These are phyloP conservation scores for Papilio demoleus DNA, from an alignment of 2,888 invertebrate genomes.

Conservation along the genomic window DNA sequence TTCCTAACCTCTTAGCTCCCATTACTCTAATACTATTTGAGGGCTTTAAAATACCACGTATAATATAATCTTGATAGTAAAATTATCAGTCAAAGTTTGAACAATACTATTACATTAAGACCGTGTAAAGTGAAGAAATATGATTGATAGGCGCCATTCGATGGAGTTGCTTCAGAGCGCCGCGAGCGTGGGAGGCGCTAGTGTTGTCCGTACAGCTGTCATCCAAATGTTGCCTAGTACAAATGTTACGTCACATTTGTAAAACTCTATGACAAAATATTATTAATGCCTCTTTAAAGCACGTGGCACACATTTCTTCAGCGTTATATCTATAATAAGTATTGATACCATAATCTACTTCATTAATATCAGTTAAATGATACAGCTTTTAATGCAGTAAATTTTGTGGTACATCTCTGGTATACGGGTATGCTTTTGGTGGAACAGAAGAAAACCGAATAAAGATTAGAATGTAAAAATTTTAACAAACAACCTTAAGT, in stretches of 20 bases:
- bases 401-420: too few species aligned
- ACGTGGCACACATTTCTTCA: too few species aligned
- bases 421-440: too few species aligned
- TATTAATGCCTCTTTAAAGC: neutral
- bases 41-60: neutral
- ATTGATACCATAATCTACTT: too few species aligned
- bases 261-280: conserved; percentile 8
- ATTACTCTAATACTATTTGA: too few species aligned
- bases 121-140: neutral
- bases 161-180: conserved; percentile 11
- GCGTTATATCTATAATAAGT: neutral
- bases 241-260: conserved; percentile 14
- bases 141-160: conserved; percentile 10
- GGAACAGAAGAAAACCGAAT: too few species aligned
- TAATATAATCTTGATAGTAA: neutral
- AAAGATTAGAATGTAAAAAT: too few species aligned
- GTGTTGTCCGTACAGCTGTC: neutral
- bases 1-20: too few species aligned
- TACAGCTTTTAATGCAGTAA: too few species aligned
- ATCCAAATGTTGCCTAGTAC: neutral
- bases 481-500: too few species aligned
- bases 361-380: too few species aligned
- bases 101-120: neutral
- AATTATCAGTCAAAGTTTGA: conserved; percentile 1
- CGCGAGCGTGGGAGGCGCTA: conserved; percentile 15